Base-by-base conservation (phyloP, 2,888 invertebrate genomes). In the Mermis nigrescens region DNA sequence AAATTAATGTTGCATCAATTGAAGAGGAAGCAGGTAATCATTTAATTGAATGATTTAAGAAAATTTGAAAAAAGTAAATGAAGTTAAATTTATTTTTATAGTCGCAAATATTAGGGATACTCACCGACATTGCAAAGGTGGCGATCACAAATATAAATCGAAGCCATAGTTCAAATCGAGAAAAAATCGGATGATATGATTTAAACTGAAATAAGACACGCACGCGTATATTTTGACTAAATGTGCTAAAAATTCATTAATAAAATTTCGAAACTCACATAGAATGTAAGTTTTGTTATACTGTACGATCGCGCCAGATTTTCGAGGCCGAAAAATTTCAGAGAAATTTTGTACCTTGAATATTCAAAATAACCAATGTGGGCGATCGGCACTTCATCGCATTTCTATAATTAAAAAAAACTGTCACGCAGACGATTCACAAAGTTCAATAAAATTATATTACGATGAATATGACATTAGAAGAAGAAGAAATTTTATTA, bases 141-240 rank as follows among this genome's bases (percentile, higher is more conserved):
- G 85, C 80, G 48, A 90, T 76, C 57, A 92, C 78, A 75, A 92
- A 94, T 68, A 92, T 85, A 72, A 92, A 86, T 66, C 94, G 79
- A 73, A 94, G 90, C 89, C 92, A 94, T 63, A 94, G 88, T 77
- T 94, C 92, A 72, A 94, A 84, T 78, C 91, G 89, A 31, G 92
- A 92, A 72, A 92, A 95, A 12, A 85, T 85, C 54, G 91, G 87
- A 75, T 90, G 92, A 76, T 91, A 94, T 1, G 86, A 89, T 76
- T 90, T 90, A 73, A 91, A 90, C 92, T 92, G 79, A 61, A 82
- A 81, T 57, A 65, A 63, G 57, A 59, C 22, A n/a, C n/a, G n/a
- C n/a, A n/a, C n/a, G n/a, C n/a, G n/a, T n/a, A n/a, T n/a, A n/a
- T n/a, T n/a, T n/a, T n/a, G n/a, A n/a, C n/a, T n/a, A 31, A 57